A percentile compares a stretch with the other conserved stretches of the same genome.
phyloP scores from a whole-genome alignment of 1,140 invertebrate genomes.

The Cephus cinctus region DNA sequence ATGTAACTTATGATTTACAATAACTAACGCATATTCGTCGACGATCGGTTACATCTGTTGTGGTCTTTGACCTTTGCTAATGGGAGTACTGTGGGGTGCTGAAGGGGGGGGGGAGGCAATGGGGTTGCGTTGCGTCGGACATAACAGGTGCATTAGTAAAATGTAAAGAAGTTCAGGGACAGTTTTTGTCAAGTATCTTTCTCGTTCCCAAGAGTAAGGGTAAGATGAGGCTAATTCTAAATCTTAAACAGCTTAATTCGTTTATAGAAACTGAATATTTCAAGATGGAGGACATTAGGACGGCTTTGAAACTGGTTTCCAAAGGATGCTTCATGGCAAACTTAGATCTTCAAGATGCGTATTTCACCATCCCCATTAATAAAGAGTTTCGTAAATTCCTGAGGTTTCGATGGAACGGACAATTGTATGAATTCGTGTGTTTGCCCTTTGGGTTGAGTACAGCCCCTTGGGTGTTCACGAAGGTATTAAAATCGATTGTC shows the following conservation, averaged over 20 bases:
- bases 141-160: slow-evolving; percentile 3
- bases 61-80: no score
- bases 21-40: no score
- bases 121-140: no score
- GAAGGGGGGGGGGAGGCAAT: no score
- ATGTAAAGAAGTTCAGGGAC: slow-evolving; percentile 4
- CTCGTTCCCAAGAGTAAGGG: slow-evolving; percentile 13
- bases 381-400: slow-evolving; percentile 6
- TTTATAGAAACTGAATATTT: slow-evolving; percentile 11
- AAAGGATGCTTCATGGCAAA: slow-evolving; percentile 6
- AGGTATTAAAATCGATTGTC: slow-evolving; percentile 14
- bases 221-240: slow-evolving; percentile 12
- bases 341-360: slow-evolving; percentile 17
- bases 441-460: slow-evolving; percentile 14
- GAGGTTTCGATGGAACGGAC: slow-evolving; percentile 11
- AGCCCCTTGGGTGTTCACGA: slow-evolving; percentile 16
- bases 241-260: slow-evolving; percentile 15
- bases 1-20: no score
- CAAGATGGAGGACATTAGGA: slow-evolving; percentile 13
- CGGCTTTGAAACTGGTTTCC: slow-evolving; percentile 7
- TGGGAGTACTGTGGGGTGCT: no score
- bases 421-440: slow-evolving; percentile 15
- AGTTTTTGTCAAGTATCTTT: slow-evolving; percentile 16
- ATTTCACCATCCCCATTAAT: slow-evolving; percentile 11
- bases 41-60: no score